Conservation (phyloP, 2,797 vertebrate species). For the Hydrocynus forskahlii region DNA sequence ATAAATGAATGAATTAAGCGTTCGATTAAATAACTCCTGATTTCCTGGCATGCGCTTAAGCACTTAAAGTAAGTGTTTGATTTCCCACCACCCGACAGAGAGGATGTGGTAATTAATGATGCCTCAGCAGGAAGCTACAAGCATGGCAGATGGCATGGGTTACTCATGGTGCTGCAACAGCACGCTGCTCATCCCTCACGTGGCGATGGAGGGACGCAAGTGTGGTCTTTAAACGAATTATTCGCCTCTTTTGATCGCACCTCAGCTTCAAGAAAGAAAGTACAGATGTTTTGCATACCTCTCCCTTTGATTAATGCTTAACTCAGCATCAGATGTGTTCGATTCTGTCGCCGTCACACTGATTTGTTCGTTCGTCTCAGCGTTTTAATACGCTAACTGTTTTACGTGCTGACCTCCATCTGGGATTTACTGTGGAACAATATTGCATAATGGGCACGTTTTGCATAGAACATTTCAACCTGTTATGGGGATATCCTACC, state of each 20-base stretch:
- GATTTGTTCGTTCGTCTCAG: neutral
- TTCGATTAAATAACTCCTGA: conserved; percentile 58
- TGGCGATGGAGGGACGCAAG: conserved; percentile 39
- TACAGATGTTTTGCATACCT: conserved; percentile 20
- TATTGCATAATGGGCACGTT: no score
- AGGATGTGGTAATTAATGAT: conserved; percentile 66
- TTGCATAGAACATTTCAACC: no score
- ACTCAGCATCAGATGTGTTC: neutral
- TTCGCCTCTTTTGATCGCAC: conserved; percentile 39
- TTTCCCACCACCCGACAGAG: conserved; percentile 60
- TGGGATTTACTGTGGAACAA: neutral
- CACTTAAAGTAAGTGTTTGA: conserved; percentile 65
- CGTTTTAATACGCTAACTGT: neutral
- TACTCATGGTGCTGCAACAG: conserved; percentile 59
- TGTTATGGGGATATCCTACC: no score
- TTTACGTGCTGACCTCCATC: neutral
- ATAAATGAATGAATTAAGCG: conserved; percentile 53
- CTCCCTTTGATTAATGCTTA: neutral
- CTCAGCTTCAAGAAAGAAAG: conserved; percentile 25
- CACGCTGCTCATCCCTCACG: conserved; percentile 53
- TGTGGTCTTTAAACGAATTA: conserved; percentile 50
- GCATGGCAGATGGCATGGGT: conserved; percentile 66
- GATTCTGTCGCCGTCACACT: neutral
- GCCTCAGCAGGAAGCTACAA: conserved; percentile 59
- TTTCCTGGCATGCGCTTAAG: conserved; percentile 60